A percentile compares a stretch with the other conserved stretches of the same genome.
phyloP scores from a whole-genome alignment of 2,113 vertebrate species.

The Neomonachus schauinslandi region DNA sequence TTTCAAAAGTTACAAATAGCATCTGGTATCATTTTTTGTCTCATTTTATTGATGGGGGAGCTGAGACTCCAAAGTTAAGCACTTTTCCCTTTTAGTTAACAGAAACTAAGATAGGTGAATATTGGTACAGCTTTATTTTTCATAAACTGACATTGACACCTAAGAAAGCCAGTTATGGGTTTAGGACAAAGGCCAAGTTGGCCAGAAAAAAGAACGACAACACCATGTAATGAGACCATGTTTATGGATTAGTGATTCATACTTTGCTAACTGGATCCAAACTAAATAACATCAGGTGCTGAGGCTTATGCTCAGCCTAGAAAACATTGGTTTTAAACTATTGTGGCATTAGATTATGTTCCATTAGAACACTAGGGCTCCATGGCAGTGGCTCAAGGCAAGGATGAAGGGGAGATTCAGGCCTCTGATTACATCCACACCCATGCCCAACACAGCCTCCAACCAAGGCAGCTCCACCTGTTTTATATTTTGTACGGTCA shows the following conservation, averaged over 20 bases:
- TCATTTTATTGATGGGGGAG: background rate
- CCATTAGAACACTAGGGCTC: background rate
- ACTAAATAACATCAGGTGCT: background rate
- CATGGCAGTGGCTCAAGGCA: background rate
- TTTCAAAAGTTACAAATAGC: background rate
- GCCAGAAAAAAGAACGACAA: background rate
- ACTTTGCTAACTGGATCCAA: background rate
- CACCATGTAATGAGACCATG: background rate
- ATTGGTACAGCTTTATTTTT: constrained; percentile 11
- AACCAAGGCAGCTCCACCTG: background rate
- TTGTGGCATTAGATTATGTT: background rate
- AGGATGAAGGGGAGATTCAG: background rate
- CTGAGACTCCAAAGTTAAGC: background rate
- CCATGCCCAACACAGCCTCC: background rate
- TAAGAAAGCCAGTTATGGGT: background rate
- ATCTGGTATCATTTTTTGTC: background rate
- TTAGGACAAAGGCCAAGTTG: background rate
- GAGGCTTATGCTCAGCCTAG: background rate
- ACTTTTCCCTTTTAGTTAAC: background rate
- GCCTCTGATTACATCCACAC: background rate
- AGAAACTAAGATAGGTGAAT: background rate
- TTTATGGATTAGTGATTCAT: background rate
- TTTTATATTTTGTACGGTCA: background rate
- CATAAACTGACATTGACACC: constrained; percentile 5
- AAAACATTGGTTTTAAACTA: background rate